These are phyloP conservation scores for Talpa occidentalis DNA, from an alignment of 2,113 vertebrate genomes.

Conservation along the genomic window DNA sequence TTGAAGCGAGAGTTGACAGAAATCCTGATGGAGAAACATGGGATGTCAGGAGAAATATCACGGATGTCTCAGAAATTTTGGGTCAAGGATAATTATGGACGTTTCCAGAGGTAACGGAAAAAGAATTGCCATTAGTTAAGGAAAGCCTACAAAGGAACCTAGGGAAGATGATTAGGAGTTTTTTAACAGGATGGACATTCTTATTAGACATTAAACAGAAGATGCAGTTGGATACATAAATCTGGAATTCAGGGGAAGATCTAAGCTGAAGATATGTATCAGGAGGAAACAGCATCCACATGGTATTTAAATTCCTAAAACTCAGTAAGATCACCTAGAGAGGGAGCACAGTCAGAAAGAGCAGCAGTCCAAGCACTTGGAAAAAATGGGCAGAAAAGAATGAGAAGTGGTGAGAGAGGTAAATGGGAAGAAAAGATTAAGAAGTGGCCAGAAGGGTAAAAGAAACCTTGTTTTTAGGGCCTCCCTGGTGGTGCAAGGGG, in stretches of 20 bases:
- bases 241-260: neutral
- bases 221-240: neutral
- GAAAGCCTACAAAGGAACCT: neutral
- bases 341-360: neutral
- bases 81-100: neutral
- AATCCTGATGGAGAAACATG: neutral
- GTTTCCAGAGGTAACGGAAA: neutral
- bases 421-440: neutral
- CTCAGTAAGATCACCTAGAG: neutral
- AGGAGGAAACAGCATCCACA: neutral
- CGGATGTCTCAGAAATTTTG: neutral
- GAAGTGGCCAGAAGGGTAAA: neutral
- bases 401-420: neutral
- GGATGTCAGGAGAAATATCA: constrained; percentile 15
- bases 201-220: constrained; percentile 21
- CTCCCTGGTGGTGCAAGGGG: too few relatives aligned
- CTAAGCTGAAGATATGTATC: neutral
- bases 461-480: too few relatives aligned
- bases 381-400: neutral
- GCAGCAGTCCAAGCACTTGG: neutral
- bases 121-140: neutral
- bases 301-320: neutral
- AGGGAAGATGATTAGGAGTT: neutral
- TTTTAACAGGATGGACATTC: neutral
- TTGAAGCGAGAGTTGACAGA: constrained; percentile 2